Evolutionary conservation across 2,113 vertebrate genomes (phyloP), one percentile per base, ranked within the genome.

Genomic region (Ahaetulla prasina): DNA sequence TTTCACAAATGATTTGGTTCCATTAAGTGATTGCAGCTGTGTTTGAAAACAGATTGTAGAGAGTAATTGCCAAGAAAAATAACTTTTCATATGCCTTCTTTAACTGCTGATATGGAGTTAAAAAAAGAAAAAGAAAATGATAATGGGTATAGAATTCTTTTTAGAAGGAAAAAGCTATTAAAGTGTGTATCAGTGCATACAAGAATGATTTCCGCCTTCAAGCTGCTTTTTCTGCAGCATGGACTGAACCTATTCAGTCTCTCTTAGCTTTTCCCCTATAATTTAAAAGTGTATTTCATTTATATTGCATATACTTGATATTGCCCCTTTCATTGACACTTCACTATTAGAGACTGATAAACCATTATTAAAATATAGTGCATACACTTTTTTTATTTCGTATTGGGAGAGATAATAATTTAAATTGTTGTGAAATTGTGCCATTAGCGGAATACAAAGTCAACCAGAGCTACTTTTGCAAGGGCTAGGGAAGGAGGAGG

Each of bases 1-100:
- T 94, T 94, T 88, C 92, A 68, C 93, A 91, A 60, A 89, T 90
- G 88, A 92, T 95, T 86, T 90, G 94, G 93, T 95, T 91, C 90
- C 88, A 11, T 93, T 94, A 92, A 22, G 85, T 94, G 91, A 93
- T 93, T 93, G 88, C 85, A 92, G 89, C 93, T 90, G 30, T 9
- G 63, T 87, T 89, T 93, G 35, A 90, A 88, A 91, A 57, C 25
- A n/a, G 22, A 11, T 92, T 92, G 52, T 89, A 43, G 35, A 0
- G 35, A 7, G 2, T 23, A 68, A 89, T 55, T 30, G 86, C 27
- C 74, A 89, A 91, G 43, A 54, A 88, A 54, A 35, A 20, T 57
- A 45, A 86, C n/a, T 88, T 74, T 45, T 85, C n/a, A 55, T 52
- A 14, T 20, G 52, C 47, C 68, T 91, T 85, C 20, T 80, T 60